Percentiles rank a stretch among this genome's conserved stretches.
Evolutionary conservation across 2,797 vertebrate species (phyloP).

Genomic region (Xerus rutilus): DNA sequence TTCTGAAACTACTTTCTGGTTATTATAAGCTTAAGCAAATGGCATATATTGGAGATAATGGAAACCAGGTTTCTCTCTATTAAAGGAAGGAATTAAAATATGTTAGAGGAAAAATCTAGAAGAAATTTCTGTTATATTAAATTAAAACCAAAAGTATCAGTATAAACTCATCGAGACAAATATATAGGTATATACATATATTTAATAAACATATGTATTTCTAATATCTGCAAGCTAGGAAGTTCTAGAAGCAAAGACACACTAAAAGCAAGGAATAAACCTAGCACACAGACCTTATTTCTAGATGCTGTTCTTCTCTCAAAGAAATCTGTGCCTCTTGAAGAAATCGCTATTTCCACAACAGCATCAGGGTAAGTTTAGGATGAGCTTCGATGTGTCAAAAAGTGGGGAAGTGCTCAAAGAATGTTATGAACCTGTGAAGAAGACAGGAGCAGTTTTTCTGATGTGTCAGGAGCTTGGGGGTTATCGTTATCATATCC

Average conservation of each 20-base stretch:
- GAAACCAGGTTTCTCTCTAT: not conserved
- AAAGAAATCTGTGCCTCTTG: not conserved
- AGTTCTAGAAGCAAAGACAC: not conserved
- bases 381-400: not conserved
- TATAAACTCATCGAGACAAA: not conserved
- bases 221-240: not conserved
- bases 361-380: not conserved
- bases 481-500: not conserved
- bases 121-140: not conserved
- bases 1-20: not conserved
- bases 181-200: not conserved
- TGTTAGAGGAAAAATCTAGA: not conserved
- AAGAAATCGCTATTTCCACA: not conserved
- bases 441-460: not conserved
- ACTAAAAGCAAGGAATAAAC: not conserved
- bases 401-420: not conserved
- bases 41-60: not conserved
- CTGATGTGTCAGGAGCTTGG: not conserved
- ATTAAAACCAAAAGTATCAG: not conserved
- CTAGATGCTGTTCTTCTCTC: not conserved
- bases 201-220: not conserved
- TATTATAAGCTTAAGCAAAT: not conserved
- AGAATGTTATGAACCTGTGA: not conserved
- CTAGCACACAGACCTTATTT: not conserved
- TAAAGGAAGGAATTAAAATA: slow-evolving; percentile 1